Evolutionary conservation across 2,888 invertebrate species (phyloP).

Genomic region (Argyresthia albistria): DNA sequence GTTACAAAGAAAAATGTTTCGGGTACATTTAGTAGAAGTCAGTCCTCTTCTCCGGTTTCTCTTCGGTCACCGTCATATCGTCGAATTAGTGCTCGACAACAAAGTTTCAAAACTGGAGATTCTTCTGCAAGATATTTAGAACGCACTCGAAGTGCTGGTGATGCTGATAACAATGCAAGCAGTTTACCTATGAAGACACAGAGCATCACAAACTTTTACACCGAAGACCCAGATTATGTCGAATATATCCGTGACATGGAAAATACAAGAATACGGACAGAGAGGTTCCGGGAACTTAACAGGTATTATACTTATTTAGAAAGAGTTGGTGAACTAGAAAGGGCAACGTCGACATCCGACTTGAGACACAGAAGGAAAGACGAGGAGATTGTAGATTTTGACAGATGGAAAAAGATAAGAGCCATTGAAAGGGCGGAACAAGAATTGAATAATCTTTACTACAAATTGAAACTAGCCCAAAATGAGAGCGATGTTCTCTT

Average conservation of each 20-base stretch:
- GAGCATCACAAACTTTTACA: slow-evolving; percentile 46
- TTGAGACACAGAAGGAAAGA: slow-evolving; percentile 81
- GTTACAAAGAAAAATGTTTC: slow-evolving; percentile 25
- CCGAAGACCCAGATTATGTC: slow-evolving; percentile 75
- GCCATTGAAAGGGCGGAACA: slow-evolving; percentile 85
- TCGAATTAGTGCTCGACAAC: slow-evolving; percentile 67
- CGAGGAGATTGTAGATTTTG: slow-evolving; percentile 88
- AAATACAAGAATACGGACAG: slow-evolving; percentile 78
- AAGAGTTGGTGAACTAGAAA: slow-evolving; percentile 86
- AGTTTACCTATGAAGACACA: slow-evolving; percentile 30
- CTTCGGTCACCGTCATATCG: slow-evolving; percentile 78
- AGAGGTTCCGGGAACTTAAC: slow-evolving; percentile 87
- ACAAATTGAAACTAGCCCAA: slow-evolving; percentile 83
- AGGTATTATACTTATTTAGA: slow-evolving; percentile 90
- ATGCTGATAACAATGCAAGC: slow-evolving; percentile 56
- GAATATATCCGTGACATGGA: slow-evolving; percentile 77
- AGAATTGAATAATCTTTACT: slow-evolving; percentile 83
- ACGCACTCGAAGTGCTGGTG: slow-evolving; percentile 78
- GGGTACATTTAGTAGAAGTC: slow-evolving; percentile 39
- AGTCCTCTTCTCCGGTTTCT: slow-evolving; percentile 71
- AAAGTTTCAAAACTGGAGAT: slow-evolving; percentile 40
- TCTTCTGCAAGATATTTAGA: slow-evolving; percentile 51
- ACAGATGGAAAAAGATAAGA: slow-evolving; percentile 87
- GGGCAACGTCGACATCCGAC: slow-evolving; percentile 79
- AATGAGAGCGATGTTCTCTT: slow-evolving; percentile 88